Evolutionary conservation across 2,888 invertebrate genomes (phyloP), one percentile per base, ranked within the genome.

Genomic region (Cosmopolites sordidus): DNA sequence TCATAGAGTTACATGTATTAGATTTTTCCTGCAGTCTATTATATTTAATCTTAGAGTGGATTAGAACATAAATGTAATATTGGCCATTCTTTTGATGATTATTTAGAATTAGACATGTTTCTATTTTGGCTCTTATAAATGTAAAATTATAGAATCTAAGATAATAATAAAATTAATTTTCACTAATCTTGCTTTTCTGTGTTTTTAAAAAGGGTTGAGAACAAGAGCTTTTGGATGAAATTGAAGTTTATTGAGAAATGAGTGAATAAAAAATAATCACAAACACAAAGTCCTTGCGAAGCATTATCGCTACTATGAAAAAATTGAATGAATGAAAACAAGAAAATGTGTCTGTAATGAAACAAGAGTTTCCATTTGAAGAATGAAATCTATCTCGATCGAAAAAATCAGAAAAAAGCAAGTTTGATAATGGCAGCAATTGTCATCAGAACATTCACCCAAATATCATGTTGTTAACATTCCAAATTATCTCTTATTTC

Each of bases 151-250:
- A 33, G 33, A 33, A 12, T n/a, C 11, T 33, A 33, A 33, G 33
- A 33, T 33, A 6, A 33, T 33, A 33, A 33, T 33, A 51, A 49
- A 56, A 52, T 43, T 30, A 16, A 54, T 53, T 58, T 46, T 63
- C 56, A 66, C 66, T 66, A 65, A 64, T 66, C 54, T 66, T 62
- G 78, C 77, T 80, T 81, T 86, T 85, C 84, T 83, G 85, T 85
- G 60, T 85, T 86, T 84, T 84, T 82, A 83, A 72, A 81, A 86
- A 86, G 86, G 86, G 84, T 83, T 83, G 83, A 83, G 84, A 84
- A 83, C 83, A 85, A 84, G 86, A 85, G 83, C 83, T 83, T 82
- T 84, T 83, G 86, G 86, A 84, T 86, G 85, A 86, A 82, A 79
- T 80, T 65, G 66, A 69, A 69, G 67, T 68, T 65, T 69, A 62